Evolutionary conservation across 2,888 invertebrate species (phyloP), one percentile per base, ranked within the genome.

Genomic region (Pyrochroa serraticornis): DNA sequence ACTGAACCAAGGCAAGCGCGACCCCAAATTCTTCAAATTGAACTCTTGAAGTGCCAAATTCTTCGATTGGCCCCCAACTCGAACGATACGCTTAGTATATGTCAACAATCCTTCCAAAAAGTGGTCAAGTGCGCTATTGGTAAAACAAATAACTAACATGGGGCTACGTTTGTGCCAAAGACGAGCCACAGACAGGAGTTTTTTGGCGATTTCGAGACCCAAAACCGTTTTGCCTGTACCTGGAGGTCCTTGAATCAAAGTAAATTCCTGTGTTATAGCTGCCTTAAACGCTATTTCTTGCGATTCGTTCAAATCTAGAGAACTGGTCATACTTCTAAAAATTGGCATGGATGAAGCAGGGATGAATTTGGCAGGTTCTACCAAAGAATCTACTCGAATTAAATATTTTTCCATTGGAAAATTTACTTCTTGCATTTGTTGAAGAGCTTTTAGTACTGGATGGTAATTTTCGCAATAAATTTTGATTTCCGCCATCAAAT

Each of bases 111-210:
- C 90, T 74, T 91, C 87, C 32, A 94, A 77, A 73, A 94, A 93
- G 74, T 93, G 92, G 79, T 94, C 94, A 37, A 95, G 78, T 5
- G 93, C 93, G 74, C 93, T 91, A 80, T 95, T 94, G 7, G 93
- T 93, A 74, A 87, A 92, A 69, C 92, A 91, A 14, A 94, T 86
- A 0, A 94, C 81, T 6, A 93, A 79, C 75, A 93, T 88, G 0
- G 90, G 90, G 2, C 68, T 80, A n/a, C 81, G 65, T 3, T 62
- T 59, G 32, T 73, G 73, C 82, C 82, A 83, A 1, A 64, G 35
- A 0, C 62, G 33, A 8, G 65, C 63, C 73, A 90, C 92, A 54
- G 82, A 77, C 1, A 93, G 75, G 13, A 94, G 72, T 0, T 85
- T 83, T 47, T 86, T 81, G 0, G 89, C 87, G 48, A 95, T 85